These are phyloP conservation scores for Piaya cayana DNA, from an alignment of 2,113 vertebrate species.

Conservation along the genomic window DNA sequence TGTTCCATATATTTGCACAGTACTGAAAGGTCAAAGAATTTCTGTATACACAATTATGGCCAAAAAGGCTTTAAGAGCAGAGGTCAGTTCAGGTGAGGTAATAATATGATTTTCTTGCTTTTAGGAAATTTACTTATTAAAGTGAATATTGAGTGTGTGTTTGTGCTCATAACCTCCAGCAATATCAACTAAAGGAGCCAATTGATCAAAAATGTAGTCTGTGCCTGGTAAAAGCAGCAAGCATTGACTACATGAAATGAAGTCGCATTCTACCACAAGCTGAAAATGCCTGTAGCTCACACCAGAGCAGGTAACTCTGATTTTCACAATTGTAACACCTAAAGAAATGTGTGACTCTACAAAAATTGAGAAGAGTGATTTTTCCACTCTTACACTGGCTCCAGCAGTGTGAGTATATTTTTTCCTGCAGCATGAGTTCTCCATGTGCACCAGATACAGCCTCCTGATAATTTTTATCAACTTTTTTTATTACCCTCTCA, in stretches of 20 bases:
- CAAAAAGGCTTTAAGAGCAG: conserved; percentile 10
- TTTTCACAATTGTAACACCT: not conserved
- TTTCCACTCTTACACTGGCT: not conserved
- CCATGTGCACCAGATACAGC: not conserved
- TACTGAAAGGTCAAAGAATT: conserved; percentile 28
- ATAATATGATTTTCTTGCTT: not conserved
- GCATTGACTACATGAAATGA: not conserved
- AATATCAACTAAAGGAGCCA: not conserved
- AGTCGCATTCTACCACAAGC: not conserved
- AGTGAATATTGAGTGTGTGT: conserved; percentile 34
- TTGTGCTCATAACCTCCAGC: not conserved
- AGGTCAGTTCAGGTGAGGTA: not conserved
- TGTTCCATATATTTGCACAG: not conserved
- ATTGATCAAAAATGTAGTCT: not conserved
- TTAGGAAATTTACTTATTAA: conserved; percentile 38
- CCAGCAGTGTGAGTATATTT: not conserved
- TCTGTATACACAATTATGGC: not conserved
- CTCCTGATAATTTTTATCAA: not conserved
- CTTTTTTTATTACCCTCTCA: not conserved
- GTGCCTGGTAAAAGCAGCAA: not conserved
- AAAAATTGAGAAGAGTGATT: not conserved
- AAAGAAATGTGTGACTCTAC: not conserved
- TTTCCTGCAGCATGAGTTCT: not conserved
- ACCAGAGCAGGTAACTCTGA: not conserved
- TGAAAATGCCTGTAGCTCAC: not conserved